Conservation (phyloP, 2,888 invertebrate genomes). For the Hypselothyrea guttata region DNA sequence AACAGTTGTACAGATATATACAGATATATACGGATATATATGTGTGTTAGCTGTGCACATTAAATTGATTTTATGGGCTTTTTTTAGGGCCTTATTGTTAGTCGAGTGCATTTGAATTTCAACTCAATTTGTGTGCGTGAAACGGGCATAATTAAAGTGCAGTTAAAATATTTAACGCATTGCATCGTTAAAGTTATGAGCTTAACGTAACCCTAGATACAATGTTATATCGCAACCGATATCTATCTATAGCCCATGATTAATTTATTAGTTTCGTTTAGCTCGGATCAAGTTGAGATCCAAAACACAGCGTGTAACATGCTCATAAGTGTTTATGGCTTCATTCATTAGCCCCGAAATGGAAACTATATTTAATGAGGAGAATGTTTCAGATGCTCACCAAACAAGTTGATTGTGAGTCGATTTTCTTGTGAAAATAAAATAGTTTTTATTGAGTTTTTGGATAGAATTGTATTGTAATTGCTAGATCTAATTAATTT, state of each 20-base stretch:
- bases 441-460: too few relatives aligned
- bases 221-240: not conserved
- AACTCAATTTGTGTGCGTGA: conserved; percentile 35
- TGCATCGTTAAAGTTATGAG: conserved; percentile 51
- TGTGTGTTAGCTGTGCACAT: conserved; percentile 31
- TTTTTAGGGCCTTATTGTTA: conserved; percentile 48
- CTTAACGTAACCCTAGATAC: conserved; percentile 7
- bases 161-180: conserved; percentile 41
- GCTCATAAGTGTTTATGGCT: conserved; percentile 14
- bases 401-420: not conserved
- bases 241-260: conserved; percentile 20
- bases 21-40: not conserved
- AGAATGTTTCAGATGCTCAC: too few relatives aligned
- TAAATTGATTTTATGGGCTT: conserved; percentile 56
- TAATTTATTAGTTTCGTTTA: conserved; percentile 26
- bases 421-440: too few relatives aligned
- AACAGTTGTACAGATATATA: conserved; percentile 36
- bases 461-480: too few relatives aligned
- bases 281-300: conserved; percentile 1
- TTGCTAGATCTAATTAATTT: too few relatives aligned
- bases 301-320: conserved; percentile 12
- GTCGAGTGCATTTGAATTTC: conserved; percentile 40
- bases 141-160: conserved; percentile 54
- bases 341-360: conserved; percentile 3
- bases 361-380: not conserved